Evolutionary conservation across 2,888 invertebrate genomes (phyloP), one percentile per base, ranked within the genome.

Genomic region (Lordiphosa andalusiaca): DNA sequence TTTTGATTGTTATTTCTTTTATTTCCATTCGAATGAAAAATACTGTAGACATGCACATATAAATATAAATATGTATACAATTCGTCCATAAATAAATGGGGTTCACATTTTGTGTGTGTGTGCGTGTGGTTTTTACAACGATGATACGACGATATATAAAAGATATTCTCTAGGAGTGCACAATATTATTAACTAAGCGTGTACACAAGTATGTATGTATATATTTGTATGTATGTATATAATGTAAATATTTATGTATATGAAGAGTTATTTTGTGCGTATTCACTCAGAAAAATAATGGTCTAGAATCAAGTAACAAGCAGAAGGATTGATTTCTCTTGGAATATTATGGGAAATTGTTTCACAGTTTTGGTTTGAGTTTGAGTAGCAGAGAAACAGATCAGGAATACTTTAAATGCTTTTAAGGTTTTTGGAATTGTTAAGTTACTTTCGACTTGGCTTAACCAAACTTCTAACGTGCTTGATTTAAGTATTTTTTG

Each of bases 111-210:
- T 33, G 65, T 62, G 65, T 66, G 56, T 52, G n/a, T 23, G 21
- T 59, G 42, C 12, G 37, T 58, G 16, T 16, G 16, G 16, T 67
- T 59, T 80, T 61, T 64, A 74, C 73, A 73, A 55, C 13, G 46
- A 65, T 69, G 68, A 52, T 66, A 71, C 48, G 69, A 70, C 61
- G 76, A 81, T 74, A 77, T 81, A 81, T 77, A 81, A 81, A 77
- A 77, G 74, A 77, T 77, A 77, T 81, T 77, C 76, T 76, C 81
- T 81, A 77, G 50, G 77, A 77, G 77, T 77, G 77, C 77, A 81
- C 67, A 77, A 56, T 73, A 76, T 68, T 46, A 81, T 61, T 71
- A 67, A 67, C 71, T 76, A 76, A 67, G 69, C 33, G 76, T 75
- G 75, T 74, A 71, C 67, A 30, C 30, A 44, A 33, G 44, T 33